Evolutionary conservation across 30 jellyfish, hydroid and myxozoan species (phyloP).

Genomic region (Cassiopea xamachana): DNA sequence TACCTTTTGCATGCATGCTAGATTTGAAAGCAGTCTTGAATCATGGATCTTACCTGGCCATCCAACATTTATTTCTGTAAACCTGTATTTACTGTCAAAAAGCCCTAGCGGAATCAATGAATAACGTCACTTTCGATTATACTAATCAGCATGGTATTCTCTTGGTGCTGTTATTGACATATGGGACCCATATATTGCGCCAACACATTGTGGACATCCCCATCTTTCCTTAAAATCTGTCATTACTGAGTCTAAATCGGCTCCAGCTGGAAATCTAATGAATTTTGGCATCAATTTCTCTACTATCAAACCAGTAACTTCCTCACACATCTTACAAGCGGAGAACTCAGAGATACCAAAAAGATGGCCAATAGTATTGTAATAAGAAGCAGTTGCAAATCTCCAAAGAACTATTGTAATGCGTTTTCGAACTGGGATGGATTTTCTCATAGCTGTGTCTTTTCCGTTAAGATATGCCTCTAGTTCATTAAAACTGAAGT

Average conservation of each 20-base stretch:
- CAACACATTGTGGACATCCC: conserved; percentile 67
- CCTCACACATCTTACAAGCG: conserved; percentile 30
- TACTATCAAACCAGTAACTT: conserved; percentile 5
- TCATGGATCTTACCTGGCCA: conserved; percentile 67
- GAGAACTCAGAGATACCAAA: conserved; percentile 35
- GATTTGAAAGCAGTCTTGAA: conserved; percentile 50
- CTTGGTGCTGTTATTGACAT: conserved; percentile 57
- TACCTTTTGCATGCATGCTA: conserved; percentile 1
- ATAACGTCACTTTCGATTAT: conserved; percentile 52
- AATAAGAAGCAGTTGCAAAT: conserved; percentile 11
- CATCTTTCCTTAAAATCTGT: conserved; percentile 20
- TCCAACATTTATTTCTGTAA: conserved; percentile 49
- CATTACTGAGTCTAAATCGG: neutral
- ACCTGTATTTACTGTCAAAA: conserved; percentile 25
- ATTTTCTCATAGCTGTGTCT: conserved; percentile 21
- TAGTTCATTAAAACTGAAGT: conserved; percentile 15
- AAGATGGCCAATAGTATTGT: conserved; percentile 35
- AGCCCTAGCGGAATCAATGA: conserved; percentile 29
- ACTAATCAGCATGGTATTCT: conserved; percentile 49
- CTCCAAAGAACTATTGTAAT: conserved; percentile 21
- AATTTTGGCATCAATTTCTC: conserved; percentile 20
- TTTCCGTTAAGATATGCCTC: neutral
- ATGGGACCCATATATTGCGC: conserved; percentile 63
- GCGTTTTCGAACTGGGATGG: conserved; percentile 27
- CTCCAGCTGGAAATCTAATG: conserved; percentile 20